These are phyloP conservation scores for Haliclona indistincta DNA, from an alignment of 37 sponge, comb jelly and placozoan species.

Conservation along the genomic window DNA sequence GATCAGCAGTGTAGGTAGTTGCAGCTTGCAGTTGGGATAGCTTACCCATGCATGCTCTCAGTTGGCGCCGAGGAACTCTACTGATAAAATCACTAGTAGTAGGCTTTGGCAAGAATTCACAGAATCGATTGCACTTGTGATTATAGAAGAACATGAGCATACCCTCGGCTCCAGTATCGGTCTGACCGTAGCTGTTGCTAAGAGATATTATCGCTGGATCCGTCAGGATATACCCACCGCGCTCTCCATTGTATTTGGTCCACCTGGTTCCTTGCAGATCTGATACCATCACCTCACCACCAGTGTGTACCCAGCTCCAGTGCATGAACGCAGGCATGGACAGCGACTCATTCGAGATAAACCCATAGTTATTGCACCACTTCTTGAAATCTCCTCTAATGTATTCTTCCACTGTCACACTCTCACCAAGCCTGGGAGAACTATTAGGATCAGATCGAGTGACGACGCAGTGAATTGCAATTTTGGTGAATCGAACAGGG, in stretches of 20 bases:
- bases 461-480: background rate
- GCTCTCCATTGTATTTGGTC: background rate
- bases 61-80: background rate
- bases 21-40: too few species aligned
- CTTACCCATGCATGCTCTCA: background rate
- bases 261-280: slow-evolving; percentile 55
- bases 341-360: slow-evolving; percentile 1
- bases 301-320: slow-evolving; percentile 60
- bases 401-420: slow-evolving; percentile 38
- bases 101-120: slow-evolving; percentile 18
- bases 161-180: slow-evolving; percentile 56
- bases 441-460: background rate
- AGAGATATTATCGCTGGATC: slow-evolving; percentile 44
- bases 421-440: slow-evolving; percentile 34
- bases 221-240: slow-evolving; percentile 35
- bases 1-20: too few species aligned
- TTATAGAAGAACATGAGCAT: slow-evolving; percentile 55
- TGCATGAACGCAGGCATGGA: slow-evolving; percentile 55
- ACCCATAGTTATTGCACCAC: slow-evolving; percentile 63
- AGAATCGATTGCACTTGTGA: slow-evolving; percentile 47
- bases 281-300: slow-evolving; percentile 47
- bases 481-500: slow-evolving; percentile 4
- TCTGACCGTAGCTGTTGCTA: slow-evolving; percentile 24
- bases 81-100: too few species aligned
- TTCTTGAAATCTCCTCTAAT: slow-evolving; percentile 40